Percentiles rank a stretch among this genome's conserved stretches.
These are phyloP conservation scores for Apostichopus parvimensis DNA, from an alignment of 35 echinoderm and acorn worm species.

Conservation along the genomic window DNA sequence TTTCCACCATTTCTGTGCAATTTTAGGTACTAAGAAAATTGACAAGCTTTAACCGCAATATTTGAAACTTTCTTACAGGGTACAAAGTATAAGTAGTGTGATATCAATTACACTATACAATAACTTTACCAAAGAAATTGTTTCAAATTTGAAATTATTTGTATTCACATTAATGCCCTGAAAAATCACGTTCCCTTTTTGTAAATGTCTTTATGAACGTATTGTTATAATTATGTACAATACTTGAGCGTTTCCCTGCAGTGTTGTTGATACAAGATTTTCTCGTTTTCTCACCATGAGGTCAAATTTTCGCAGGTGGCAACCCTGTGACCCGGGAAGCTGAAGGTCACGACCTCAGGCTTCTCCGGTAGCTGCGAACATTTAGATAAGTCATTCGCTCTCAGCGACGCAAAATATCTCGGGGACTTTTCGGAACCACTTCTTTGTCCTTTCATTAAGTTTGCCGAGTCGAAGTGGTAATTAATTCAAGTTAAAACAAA, in stretches of 20 bases:
- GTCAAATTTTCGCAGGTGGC: conserved; percentile 20
- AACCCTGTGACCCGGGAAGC: background rate
- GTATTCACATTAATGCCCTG: background rate
- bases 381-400: conserved; percentile 25
- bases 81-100: background rate
- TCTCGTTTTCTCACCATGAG: conserved; percentile 11
- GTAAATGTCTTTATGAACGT: background rate
- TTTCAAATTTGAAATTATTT: background rate
- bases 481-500: conserved; percentile 49
- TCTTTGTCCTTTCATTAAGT: conserved; percentile 31
- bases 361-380: conserved; percentile 18
- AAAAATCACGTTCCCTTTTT: background rate
- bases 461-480: conserved; percentile 21
- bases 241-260: conserved; percentile 8
- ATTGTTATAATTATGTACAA: background rate
- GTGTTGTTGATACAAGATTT: conserved; percentile 8
- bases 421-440: conserved; percentile 10
- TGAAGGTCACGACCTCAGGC: conserved; percentile 22
- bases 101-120: background rate
- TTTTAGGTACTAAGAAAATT: no score
- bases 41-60: no score
- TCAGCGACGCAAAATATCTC: conserved; percentile 37
- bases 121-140: background rate
- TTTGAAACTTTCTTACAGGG: background rate
- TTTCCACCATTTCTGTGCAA: no score